phyloP scores from a whole-genome alignment of 2,113 vertebrate genomes.

The Casuarius casuarius region DNA sequence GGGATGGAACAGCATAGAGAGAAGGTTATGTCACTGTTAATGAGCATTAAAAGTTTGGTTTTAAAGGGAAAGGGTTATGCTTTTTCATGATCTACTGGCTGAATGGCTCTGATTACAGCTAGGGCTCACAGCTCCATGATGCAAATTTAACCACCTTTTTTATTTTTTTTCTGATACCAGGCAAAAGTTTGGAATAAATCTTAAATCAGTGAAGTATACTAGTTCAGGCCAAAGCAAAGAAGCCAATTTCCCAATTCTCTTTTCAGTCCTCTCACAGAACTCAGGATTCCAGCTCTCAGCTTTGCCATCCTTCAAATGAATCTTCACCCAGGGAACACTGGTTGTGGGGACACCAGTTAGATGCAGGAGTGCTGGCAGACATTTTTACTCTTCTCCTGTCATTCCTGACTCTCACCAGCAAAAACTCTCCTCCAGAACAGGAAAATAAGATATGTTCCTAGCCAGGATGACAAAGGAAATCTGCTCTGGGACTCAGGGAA shows the following conservation, averaged over 20 bases:
- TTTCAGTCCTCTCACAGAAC: not conserved
- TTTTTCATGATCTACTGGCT: not conserved
- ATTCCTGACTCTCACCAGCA: not conserved
- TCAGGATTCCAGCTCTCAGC: not conserved
- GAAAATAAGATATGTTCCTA: not conserved
- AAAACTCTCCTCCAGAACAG: not conserved
- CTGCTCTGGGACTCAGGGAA: not conserved
- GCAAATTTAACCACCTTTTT: not conserved
- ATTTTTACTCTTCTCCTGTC: not conserved
- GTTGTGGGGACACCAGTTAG: not conserved
- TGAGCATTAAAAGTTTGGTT: not conserved
- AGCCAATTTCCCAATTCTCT: not conserved
- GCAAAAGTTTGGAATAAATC: not conserved
- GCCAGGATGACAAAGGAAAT: not conserved
- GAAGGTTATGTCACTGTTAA: not conserved
- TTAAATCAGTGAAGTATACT: not conserved
- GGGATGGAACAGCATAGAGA: accelerated
- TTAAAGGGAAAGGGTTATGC: not conserved
- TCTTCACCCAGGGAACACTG: not conserved
- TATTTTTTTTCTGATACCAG: not conserved
- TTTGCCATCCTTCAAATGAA: not conserved
- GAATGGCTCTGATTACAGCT: not conserved
- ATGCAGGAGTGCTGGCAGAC: not conserved
- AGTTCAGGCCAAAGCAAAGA: not conserved
- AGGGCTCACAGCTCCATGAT: not conserved